Percentiles rank a stretch among this genome's conserved stretches.
phyloP scores from a whole-genome alignment of 2,888 invertebrate genomes.

The Conomelus anceps region DNA sequence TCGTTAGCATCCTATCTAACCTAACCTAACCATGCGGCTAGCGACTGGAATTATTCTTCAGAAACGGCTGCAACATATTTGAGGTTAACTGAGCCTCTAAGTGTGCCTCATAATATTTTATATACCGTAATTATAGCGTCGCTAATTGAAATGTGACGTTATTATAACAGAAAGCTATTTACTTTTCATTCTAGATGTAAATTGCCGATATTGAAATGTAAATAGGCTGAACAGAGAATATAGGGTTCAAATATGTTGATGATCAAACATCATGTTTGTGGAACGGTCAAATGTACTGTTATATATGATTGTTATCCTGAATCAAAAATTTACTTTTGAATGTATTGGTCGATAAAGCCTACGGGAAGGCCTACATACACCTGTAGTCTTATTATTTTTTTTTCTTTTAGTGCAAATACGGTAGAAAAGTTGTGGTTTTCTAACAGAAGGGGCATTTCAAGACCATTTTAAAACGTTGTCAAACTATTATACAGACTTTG shows the following conservation, averaged over 20 bases:
- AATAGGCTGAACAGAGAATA: not conserved
- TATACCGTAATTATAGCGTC: not conserved
- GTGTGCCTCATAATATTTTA: not conserved
- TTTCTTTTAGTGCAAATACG: too few species aligned
- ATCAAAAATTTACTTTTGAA: too few species aligned
- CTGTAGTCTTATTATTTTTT: too few species aligned
- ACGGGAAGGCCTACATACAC: too few species aligned
- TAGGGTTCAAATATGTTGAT: not conserved
- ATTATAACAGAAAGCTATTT: not conserved
- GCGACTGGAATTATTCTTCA: not conserved
- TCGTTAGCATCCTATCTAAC: not conserved
- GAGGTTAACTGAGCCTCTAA: not conserved
- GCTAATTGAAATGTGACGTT: not conserved
- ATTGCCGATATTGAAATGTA: not conserved
- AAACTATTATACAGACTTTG: too few species aligned
- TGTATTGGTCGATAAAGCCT: too few species aligned
- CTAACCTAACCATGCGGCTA: not conserved
- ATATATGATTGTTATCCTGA: too few species aligned
- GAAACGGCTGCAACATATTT: not conserved
- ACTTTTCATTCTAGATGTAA: not conserved
- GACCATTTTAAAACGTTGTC: too few species aligned
- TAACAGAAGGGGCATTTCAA: too few species aligned
- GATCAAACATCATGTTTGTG: not conserved
- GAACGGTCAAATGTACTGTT: not conserved
- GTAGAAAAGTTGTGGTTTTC: too few species aligned